These are phyloP conservation scores for Ptyas mucosa DNA, from an alignment of 2,113 vertebrate genomes.

Conservation along the genomic window DNA sequence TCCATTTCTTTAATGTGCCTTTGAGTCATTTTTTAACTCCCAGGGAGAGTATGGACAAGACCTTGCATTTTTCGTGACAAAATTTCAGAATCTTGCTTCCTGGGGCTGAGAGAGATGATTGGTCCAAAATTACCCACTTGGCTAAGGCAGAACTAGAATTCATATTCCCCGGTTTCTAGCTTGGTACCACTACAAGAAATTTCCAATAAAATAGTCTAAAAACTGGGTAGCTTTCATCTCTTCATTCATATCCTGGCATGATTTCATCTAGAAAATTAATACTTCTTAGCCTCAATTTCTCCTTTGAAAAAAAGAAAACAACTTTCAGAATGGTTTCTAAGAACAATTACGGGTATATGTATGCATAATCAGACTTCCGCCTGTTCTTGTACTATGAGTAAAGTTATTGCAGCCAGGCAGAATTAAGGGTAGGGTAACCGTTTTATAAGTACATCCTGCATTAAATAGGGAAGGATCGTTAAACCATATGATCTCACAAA, in stretches of 20 bases:
- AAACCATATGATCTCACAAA: neutral
- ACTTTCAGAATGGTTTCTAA: neutral
- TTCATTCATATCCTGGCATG: neutral
- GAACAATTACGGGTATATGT: neutral
- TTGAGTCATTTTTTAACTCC: neutral
- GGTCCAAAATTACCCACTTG: neutral
- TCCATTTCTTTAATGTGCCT: neutral
- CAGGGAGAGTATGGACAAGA: neutral
- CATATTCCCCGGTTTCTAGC: neutral
- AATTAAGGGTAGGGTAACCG: neutral
- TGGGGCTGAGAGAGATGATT: neutral
- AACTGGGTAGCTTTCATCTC: neutral
- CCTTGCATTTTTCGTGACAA: neutral
- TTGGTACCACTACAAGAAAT: neutral
- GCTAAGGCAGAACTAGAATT: neutral
- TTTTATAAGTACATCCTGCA: neutral
- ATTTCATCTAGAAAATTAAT: neutral
- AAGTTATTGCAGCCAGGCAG: neutral
- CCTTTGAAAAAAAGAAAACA: neutral
- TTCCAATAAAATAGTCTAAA: neutral
- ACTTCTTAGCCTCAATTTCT: neutral
- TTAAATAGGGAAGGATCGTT: neutral
- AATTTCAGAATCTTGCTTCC: neutral
- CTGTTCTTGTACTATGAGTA: neutral
- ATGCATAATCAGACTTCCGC: neutral